Conservation (phyloP, 92 coral and sea anemone species). For the Micromussa lordhowensis region DNA sequence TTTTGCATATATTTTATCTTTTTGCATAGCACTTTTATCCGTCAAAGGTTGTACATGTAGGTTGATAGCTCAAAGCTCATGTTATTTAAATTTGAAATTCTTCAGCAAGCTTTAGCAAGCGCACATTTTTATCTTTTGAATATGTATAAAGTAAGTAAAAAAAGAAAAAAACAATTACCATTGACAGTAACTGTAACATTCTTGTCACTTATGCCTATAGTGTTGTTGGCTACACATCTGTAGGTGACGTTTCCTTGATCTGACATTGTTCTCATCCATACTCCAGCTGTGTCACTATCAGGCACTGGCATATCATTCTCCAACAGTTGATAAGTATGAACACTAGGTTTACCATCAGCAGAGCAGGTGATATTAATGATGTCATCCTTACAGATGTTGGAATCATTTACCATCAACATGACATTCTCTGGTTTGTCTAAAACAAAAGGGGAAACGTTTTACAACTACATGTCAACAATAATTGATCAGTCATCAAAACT, state of each 20-base stretch:
- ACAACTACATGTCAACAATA: neutral
- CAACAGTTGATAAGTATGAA: slow-evolving; percentile 41
- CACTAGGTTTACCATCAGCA: slow-evolving; percentile 46
- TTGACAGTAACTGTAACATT: slow-evolving; percentile 21
- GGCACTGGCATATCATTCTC: slow-evolving; percentile 6
- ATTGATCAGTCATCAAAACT: neutral
- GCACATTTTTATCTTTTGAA: too few relatives aligned
- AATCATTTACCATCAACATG: neutral
- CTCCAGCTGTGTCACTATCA: slow-evolving; percentile 14
- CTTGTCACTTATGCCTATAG: slow-evolving; percentile 31
- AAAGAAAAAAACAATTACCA: slow-evolving; percentile 12
- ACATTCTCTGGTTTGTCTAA: slow-evolving; percentile 21
- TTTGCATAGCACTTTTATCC: too few relatives aligned
- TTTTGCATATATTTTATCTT: too few relatives aligned
- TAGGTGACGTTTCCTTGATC: slow-evolving; percentile 28
- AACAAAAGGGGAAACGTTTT: neutral
- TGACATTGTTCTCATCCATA: neutral
- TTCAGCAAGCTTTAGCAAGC: too few relatives aligned
- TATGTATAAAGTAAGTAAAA: neutral
- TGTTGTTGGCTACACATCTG: slow-evolving; percentile 50
- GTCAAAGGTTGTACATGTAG: neutral
- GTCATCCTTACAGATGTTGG: slow-evolving; percentile 27
- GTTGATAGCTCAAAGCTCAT: too few relatives aligned
- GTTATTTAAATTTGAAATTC: too few relatives aligned
- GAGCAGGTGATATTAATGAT: slow-evolving; percentile 38